phyloP scores from a whole-genome alignment of 2,113 vertebrate species.

The Scopus umbretta region DNA sequence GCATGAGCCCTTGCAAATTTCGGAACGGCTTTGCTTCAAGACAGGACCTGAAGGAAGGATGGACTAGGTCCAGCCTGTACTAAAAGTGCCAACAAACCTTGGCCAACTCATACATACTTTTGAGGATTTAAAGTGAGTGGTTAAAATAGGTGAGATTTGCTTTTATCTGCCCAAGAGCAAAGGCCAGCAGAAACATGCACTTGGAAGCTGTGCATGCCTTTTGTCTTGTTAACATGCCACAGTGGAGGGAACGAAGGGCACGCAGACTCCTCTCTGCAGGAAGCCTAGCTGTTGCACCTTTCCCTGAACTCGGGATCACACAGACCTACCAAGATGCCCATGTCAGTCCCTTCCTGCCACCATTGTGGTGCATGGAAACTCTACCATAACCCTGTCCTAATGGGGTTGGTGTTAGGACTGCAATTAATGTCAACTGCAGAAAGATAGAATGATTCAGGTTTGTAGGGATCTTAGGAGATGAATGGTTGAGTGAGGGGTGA shows the following conservation, averaged over 20 bases:
- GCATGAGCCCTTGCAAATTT: neutral
- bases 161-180: conserved; percentile 16
- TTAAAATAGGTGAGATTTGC: neutral
- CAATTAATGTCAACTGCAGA: rapidly evolving
- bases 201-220: neutral
- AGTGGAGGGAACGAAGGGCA: neutral
- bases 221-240: neutral
- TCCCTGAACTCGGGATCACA: rapidly evolving
- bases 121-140: neutral
- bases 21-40: neutral
- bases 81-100: neutral
- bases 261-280: neutral
- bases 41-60: neutral
- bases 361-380: rapidly evolving
- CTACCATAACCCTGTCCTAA: neutral
- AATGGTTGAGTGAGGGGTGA: neutral
- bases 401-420: rapidly evolving
- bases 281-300: neutral
- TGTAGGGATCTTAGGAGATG: neutral
- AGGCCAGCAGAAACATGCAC: neutral
- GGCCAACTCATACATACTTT: neutral
- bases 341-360: neutral
- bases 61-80: neutral
- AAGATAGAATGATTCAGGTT: neutral
- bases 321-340: neutral